Evolutionary conservation across 2,888 invertebrate genomes (phyloP).

Genomic region (Aelia acuminata): DNA sequence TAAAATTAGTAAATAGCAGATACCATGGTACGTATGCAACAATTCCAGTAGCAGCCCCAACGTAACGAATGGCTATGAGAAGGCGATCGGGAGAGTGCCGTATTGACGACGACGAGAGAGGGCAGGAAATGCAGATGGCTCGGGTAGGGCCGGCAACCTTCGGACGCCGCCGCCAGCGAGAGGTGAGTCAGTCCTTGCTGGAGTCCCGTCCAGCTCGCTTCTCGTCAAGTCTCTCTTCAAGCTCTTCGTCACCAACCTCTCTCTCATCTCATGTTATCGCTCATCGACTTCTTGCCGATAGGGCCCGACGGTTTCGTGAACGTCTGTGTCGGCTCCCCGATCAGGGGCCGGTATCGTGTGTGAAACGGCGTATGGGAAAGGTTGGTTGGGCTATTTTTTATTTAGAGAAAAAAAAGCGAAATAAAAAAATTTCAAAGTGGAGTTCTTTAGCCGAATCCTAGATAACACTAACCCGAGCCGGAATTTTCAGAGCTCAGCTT

Average conservation of each 20-base stretch:
- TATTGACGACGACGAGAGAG: constrained; percentile 6
- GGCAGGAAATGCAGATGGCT: constrained; percentile 41
- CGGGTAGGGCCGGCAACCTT: not conserved
- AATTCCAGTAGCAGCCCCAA: not conserved
- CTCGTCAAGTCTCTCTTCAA: not conserved
- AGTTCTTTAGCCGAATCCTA: constrained; percentile 12
- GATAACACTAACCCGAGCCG: constrained; percentile 9
- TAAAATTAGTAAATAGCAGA: not conserved
- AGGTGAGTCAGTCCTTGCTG: constrained; percentile 41
- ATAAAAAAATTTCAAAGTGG: not conserved
- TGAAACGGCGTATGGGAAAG: constrained; percentile 5
- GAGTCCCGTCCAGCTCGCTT: not conserved
- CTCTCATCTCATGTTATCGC: not conserved
- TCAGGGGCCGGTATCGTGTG: not conserved
- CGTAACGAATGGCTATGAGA: not conserved
- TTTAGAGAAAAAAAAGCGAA: not conserved
- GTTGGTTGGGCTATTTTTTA: not conserved
- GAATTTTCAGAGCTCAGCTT: constrained; percentile 5
- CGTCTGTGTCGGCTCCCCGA: not conserved
- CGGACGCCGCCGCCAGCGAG: not conserved
- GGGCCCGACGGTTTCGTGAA: not conserved
- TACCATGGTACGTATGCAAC: not conserved
- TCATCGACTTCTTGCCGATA: not conserved
- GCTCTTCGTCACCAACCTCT: not conserved
- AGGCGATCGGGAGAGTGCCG: not conserved